These are phyloP conservation scores for Acrobasis suavella DNA, from an alignment of 2,888 invertebrate genomes.

Conservation along the genomic window DNA sequence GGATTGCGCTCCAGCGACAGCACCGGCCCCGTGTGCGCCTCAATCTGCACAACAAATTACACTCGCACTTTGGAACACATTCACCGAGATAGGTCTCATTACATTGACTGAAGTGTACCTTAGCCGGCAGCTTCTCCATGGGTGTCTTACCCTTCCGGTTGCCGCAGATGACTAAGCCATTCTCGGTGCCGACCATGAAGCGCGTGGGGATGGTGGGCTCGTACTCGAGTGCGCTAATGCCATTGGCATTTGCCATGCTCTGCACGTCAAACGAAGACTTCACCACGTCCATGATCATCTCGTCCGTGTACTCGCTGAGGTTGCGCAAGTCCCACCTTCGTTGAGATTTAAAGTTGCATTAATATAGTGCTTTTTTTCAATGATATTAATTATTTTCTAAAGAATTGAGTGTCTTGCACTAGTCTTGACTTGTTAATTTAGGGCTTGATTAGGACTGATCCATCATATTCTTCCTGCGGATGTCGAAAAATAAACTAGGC, in stretches of 20 bases:
- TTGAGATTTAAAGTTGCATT: not conserved
- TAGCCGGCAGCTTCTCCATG: constrained; percentile 83
- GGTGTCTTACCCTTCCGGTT: constrained; percentile 88
- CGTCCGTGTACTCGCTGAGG: constrained; percentile 84
- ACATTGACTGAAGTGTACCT: constrained; percentile 34
- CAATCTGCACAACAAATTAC: constrained; percentile 58
- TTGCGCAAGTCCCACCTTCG: constrained; percentile 85
- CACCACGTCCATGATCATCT: constrained; percentile 85
- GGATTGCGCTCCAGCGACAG: constrained; percentile 94
- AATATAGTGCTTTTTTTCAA: too few species aligned
- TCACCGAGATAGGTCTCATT: too few species aligned
- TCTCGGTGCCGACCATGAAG: constrained; percentile 88
- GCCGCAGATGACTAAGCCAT: constrained; percentile 84
- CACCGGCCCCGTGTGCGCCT: constrained; percentile 91
- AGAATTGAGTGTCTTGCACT: too few species aligned
- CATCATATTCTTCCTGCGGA: too few species aligned
- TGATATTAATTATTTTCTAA: too few species aligned
- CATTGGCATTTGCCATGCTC: constrained; percentile 80
- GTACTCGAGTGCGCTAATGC: constrained; percentile 85
- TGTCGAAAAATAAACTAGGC: too few species aligned
- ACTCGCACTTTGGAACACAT: too few species aligned
- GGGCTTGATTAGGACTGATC: too few species aligned
- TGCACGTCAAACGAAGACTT: constrained; percentile 76
- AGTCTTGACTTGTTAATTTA: too few species aligned
- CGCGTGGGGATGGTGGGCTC: constrained; percentile 88